Evolutionary conservation across 1,140 invertebrate genomes (phyloP), one percentile per base, ranked within the genome.

Genomic region (Dinothrombium tinctorium): DNA sequence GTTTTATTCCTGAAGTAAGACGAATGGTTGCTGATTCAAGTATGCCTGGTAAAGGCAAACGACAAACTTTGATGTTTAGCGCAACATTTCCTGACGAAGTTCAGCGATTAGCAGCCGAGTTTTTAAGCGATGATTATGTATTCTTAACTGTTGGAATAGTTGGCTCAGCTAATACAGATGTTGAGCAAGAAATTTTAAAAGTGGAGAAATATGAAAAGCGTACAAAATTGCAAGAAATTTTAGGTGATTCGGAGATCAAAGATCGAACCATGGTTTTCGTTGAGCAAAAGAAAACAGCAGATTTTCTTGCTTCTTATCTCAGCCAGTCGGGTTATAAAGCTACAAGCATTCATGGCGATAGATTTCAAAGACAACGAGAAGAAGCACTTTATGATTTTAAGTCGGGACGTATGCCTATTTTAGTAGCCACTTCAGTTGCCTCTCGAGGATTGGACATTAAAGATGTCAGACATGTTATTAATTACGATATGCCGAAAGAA

Each of bases 391-490:
- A 58, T 7, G 77, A 84, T 53, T 95, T 96, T 54, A 73, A 71
- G 51, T 62, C 51, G 35, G 79, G 79, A 1, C 59, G 53, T 4
- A 71, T 71, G 53, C 67, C 68, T 20, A 71, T 90, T 42, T 55
- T 94, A 3, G 81, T 94, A 3, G 84, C 84, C 0, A 94, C 87
- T 1, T 76, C 76, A 6, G 86, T 94, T 1, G 83, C 83, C 12
- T 76, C 83, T 0, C 60, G 87, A 37, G 86, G 87, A 11, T 55
- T 86, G 3, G 79, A 86, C 56, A 83, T 86, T 33, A 72, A 84
- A 1, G 86, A 95, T 59, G 86, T 96, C 11, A 83, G 80, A 51
- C 81, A 87, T 59, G 87, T 92, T 38, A 87, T 94, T 50, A 94
- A 94, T 60, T 94, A 84, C 62, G 87, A 94, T 65, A 64, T 92